A percentile compares a stretch with the other conserved stretches of the same genome.
phyloP scores from a whole-genome alignment of 2,888 invertebrate genomes.

The Caenorhabditis becei region DNA sequence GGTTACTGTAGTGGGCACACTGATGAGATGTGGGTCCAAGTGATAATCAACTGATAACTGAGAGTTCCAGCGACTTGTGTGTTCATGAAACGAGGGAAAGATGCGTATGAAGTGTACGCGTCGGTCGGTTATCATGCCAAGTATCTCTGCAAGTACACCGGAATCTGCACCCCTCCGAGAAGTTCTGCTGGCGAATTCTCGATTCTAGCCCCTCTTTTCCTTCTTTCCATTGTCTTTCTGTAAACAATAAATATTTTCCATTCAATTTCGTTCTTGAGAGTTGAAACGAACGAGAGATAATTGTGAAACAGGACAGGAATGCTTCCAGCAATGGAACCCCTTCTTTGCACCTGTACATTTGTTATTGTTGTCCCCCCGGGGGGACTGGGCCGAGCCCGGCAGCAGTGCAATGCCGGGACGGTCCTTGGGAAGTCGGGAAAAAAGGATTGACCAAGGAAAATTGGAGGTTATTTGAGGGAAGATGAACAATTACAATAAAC shows the following conservation, averaged over 20 bases:
- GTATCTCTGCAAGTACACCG: slow-evolving; percentile 17
- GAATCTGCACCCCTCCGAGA: slow-evolving; percentile 16
- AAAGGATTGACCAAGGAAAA: slow-evolving; percentile 30
- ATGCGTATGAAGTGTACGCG: background rate
- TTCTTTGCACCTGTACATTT: background rate
- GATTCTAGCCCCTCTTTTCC: too few relatives aligned
- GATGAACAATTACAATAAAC: too few relatives aligned
- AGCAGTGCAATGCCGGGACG: slow-evolving; percentile 51
- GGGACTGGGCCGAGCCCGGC: slow-evolving; percentile 53
- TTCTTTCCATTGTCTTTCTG: background rate
- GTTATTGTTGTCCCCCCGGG: slow-evolving; percentile 12
- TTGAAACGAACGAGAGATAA: too few relatives aligned
- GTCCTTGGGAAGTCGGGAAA: slow-evolving; percentile 50
- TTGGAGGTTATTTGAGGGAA: too few relatives aligned
- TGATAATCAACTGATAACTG: background rate
- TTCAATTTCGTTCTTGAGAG: too few relatives aligned
- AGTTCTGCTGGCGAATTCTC: background rate
- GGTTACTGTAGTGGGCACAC: slow-evolving; percentile 23
- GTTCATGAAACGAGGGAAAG: slow-evolving; percentile 3
- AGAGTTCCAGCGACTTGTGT: background rate
- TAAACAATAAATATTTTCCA: background rate
- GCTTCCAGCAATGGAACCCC: too few relatives aligned
- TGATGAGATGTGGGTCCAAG: background rate
- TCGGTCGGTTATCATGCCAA: slow-evolving; percentile 7
- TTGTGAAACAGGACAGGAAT: too few relatives aligned